Conservation (phyloP, 2,113 vertebrate genomes). For the Aramus guarauna region DNA sequence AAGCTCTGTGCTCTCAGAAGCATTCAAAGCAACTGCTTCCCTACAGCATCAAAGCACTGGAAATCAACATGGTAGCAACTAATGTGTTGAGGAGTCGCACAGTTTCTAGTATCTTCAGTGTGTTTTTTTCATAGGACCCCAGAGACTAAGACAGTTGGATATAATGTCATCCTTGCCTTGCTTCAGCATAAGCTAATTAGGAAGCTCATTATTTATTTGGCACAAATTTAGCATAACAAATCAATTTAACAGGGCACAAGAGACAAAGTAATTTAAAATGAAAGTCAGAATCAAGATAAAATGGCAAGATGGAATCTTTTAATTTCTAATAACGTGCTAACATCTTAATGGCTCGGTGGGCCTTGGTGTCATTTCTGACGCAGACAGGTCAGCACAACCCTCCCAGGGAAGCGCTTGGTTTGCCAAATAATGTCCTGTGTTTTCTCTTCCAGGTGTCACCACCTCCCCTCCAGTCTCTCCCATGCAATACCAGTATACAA, state of each 20-base stretch:
- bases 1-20: not conserved
- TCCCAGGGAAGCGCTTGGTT: not conserved
- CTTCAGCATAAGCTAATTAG: conserved; percentile 70
- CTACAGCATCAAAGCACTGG: not conserved
- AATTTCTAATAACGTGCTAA: not conserved
- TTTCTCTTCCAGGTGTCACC: not conserved
- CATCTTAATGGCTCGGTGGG: not conserved
- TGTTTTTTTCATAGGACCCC: not conserved
- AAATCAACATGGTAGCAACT: conserved; percentile 48
- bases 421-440: not conserved
- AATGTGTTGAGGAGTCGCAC: not conserved
- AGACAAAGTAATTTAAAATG: conserved; percentile 60
- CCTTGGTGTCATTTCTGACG: not conserved
- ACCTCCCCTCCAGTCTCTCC: not conserved
- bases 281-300: conserved; percentile 67
- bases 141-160: conserved; percentile 19
- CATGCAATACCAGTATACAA: not conserved
- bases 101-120: conserved; percentile 3
- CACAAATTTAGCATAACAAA: conserved; percentile 72
- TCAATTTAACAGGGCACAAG: conserved; percentile 68
- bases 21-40: not conserved
- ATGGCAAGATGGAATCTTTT: conserved; percentile 36
- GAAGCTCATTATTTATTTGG: conserved; percentile 76
- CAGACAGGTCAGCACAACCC: not conserved
- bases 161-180: conserved; percentile 68